A percentile compares a stretch with the other conserved stretches of the same genome.
Conservation (phyloP, 2,797 vertebrate species). For the Apogon hyalosoma region DNA sequence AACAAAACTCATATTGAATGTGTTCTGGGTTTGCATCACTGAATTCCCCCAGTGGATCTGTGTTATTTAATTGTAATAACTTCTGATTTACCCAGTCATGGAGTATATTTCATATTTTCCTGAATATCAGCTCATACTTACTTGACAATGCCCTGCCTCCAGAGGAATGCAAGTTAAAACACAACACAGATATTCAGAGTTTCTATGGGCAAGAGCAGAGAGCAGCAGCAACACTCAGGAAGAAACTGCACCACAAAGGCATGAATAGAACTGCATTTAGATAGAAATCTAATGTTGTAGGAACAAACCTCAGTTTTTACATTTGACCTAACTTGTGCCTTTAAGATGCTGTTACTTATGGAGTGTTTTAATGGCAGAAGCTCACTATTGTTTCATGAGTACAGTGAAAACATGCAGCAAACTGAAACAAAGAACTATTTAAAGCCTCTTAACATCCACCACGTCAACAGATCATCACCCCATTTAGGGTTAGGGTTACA, state of each 20-base stretch:
- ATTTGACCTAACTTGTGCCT: not conserved
- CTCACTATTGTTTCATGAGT: not conserved
- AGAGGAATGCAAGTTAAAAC: constrained; percentile 96
- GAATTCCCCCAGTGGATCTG: too few species aligned
- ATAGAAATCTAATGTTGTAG: too few species aligned
- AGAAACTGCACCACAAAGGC: constrained; percentile 38
- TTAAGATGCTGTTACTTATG: constrained; percentile 22
- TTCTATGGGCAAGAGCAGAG: constrained; percentile 72
- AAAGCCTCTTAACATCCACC: too few species aligned
- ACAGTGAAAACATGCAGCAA: not conserved
- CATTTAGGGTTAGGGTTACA: too few species aligned
- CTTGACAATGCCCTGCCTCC: constrained; percentile 99
- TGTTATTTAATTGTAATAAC: too few species aligned
- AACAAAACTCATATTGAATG: too few species aligned
- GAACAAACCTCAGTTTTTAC: not conserved
- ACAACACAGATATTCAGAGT: constrained; percentile 91
- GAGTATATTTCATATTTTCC: too few species aligned
- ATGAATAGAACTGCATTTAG: constrained; percentile 12
- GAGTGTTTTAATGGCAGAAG: constrained; percentile 23
- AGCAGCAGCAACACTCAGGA: constrained; percentile 41
- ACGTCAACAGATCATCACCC: too few species aligned
- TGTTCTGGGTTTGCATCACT: too few species aligned
- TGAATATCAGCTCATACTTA: constrained; percentile 84
- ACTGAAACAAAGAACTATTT: not conserved
- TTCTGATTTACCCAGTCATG: too few species aligned